These are phyloP conservation scores for Drosophila macrospina DNA, from an alignment of 2,888 invertebrate genomes.

Conservation along the genomic window DNA sequence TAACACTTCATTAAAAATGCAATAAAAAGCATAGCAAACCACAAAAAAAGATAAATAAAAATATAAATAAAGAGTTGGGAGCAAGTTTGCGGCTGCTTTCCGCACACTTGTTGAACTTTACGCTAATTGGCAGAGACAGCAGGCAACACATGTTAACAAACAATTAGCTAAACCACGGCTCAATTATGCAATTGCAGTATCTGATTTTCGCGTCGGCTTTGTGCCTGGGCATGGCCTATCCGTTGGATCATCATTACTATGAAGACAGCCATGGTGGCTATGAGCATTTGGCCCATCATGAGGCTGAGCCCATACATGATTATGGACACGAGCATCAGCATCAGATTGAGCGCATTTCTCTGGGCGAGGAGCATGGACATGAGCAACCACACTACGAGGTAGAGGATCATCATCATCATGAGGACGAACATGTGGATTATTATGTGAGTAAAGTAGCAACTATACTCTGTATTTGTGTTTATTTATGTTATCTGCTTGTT, in stretches of 20 bases:
- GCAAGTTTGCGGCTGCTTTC: conserved; percentile 32
- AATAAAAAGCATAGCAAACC: conserved; percentile 24
- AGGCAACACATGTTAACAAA: conserved; percentile 54
- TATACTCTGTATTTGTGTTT: not conserved
- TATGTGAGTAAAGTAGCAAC: conserved; percentile 86
- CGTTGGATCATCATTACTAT: conserved; percentile 84
- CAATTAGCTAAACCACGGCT: conserved; percentile 58
- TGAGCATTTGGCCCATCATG: conserved; percentile 79
- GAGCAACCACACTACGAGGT: conserved; percentile 84
- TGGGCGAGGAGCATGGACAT: conserved; percentile 81
- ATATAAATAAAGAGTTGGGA: conserved; percentile 20
- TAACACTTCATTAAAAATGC: conserved; percentile 55
- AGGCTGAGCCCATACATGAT: conserved; percentile 73
- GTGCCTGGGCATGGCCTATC: conserved; percentile 84
- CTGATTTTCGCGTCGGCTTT: conserved; percentile 84
- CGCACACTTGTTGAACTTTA: conserved; percentile 36
- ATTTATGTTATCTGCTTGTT: not conserved
- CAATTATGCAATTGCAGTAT: conserved; percentile 81
- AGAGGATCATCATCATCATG: conserved; percentile 73
- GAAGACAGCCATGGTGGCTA: conserved; percentile 80
- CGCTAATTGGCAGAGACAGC: conserved; percentile 57
- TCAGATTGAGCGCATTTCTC: conserved; percentile 82
- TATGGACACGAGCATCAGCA: conserved; percentile 75
- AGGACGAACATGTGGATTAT: conserved; percentile 88
- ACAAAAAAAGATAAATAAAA: conserved; percentile 15